Percentiles rank a stretch among this genome's conserved stretches.
These are phyloP conservation scores for Typhlomys cinereus DNA, from an alignment of 2,113 vertebrate genomes.

Conservation along the genomic window DNA sequence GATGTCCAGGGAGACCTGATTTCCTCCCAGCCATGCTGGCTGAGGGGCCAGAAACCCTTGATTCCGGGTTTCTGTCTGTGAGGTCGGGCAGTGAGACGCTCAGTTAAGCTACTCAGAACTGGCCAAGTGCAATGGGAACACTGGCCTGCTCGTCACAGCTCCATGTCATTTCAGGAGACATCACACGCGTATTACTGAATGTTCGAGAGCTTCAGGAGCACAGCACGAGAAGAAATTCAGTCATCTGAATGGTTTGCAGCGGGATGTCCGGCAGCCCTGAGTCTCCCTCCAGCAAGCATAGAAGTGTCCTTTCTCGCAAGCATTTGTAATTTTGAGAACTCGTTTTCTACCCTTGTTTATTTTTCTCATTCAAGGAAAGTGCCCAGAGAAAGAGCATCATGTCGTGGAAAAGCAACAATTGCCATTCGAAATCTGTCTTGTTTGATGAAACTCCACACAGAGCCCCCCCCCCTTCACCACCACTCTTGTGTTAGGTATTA, in stretches of 20 bases:
- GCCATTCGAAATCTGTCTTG: not conserved
- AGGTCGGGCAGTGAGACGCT: not conserved
- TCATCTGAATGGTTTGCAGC: not conserved
- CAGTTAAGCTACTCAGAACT: not conserved
- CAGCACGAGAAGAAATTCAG: accelerated
- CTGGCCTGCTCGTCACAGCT: not conserved
- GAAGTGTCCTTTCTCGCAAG: not conserved
- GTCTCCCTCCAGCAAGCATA: not conserved
- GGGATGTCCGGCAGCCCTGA: not conserved
- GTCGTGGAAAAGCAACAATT: not conserved
- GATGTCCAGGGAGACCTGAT: accelerated
- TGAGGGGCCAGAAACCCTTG: not conserved
- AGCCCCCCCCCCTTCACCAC: not conserved
- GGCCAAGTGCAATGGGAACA: not conserved
- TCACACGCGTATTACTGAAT: not conserved
- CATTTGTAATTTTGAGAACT: not conserved
- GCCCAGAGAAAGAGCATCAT: not conserved
- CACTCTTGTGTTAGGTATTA: not conserved
- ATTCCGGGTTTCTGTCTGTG: not conserved
- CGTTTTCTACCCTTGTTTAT: not conserved
- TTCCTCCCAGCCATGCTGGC: no score
- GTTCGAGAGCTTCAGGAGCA: not conserved
- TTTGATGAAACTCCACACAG: not conserved
- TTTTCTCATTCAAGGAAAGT: not conserved
- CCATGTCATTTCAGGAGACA: not conserved